A percentile compares a stretch with the other conserved stretches of the same genome.
These are phyloP conservation scores for Delia radicum DNA, from an alignment of 1,140 invertebrate genomes.

Conservation along the genomic window DNA sequence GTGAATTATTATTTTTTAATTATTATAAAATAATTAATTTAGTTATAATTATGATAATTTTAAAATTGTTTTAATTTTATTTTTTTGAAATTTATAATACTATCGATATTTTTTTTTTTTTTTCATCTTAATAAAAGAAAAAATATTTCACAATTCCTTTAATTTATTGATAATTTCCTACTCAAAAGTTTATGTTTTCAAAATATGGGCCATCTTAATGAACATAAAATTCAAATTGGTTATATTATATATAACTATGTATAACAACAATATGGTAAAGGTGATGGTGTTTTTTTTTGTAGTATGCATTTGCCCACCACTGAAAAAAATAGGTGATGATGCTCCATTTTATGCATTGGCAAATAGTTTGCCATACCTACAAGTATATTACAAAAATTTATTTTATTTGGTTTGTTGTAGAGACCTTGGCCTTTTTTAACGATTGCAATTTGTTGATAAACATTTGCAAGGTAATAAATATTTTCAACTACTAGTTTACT, in stretches of 20 bases:
- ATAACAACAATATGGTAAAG: neutral
- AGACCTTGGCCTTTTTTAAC: neutral
- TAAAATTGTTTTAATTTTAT: too few species aligned
- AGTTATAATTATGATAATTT: too few species aligned
- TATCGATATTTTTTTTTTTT: too few species aligned
- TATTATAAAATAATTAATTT: too few species aligned
- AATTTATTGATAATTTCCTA: too few species aligned
- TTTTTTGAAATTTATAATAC: too few species aligned
- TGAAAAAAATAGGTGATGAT: neutral
- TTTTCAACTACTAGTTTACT: neutral
- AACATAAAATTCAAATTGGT: slow-evolving; percentile 1
- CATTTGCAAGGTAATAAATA: slow-evolving; percentile 4
- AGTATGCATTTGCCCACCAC: neutral
- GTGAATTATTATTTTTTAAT: too few species aligned
- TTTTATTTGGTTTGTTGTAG: neutral
- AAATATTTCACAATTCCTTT: too few species aligned
- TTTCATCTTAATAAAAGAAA: too few species aligned
- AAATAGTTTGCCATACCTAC: neutral
- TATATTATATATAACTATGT: neutral
- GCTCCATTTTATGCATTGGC: neutral
- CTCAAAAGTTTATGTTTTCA: too few species aligned
- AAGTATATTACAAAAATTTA: neutral
- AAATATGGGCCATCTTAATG: too few species aligned
- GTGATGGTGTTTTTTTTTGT: neutral
- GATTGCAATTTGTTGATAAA: slow-evolving; percentile 4